A percentile compares a stretch with the other conserved stretches of the same genome.
phyloP scores from a whole-genome alignment of 1,140 invertebrate species.

The Drosophila leontia region DNA sequence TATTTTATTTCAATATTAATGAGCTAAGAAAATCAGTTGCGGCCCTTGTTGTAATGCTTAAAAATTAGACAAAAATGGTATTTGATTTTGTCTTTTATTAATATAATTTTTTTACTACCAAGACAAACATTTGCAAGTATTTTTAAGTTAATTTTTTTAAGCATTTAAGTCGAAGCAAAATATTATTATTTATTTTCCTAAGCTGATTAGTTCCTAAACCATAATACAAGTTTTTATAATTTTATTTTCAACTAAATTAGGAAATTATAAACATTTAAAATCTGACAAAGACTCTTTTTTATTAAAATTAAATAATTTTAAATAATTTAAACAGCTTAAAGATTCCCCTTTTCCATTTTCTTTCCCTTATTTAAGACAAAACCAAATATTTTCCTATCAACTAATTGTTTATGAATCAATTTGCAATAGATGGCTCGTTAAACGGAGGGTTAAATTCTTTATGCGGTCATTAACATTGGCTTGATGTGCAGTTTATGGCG shows the following conservation, averaged over 20 bases:
- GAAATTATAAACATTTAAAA: background rate
- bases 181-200: too few species aligned
- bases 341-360: background rate
- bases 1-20: background rate
- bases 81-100: too few species aligned
- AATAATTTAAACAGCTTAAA: background rate
- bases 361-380: background rate
- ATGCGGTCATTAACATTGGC: slow-evolving; percentile 59
- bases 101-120: too few species aligned
- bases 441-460: slow-evolving; percentile 61
- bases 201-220: too few species aligned
- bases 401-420: slow-evolving; percentile 73
- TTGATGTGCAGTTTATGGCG: slow-evolving; percentile 58
- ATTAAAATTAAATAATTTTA: background rate
- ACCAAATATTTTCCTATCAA: slow-evolving; percentile 25
- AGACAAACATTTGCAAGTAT: background rate
- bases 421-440: slow-evolving; percentile 56
- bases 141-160: background rate
- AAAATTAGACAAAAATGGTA: too few species aligned
- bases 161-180: background rate
- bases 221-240: too few species aligned
- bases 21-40: too few species aligned
- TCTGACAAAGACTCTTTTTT: background rate
- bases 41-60: background rate
- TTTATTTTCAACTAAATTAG: background rate